Conservation (phyloP, 2,113 vertebrate species). For the Aptenodytes forsteri region DNA sequence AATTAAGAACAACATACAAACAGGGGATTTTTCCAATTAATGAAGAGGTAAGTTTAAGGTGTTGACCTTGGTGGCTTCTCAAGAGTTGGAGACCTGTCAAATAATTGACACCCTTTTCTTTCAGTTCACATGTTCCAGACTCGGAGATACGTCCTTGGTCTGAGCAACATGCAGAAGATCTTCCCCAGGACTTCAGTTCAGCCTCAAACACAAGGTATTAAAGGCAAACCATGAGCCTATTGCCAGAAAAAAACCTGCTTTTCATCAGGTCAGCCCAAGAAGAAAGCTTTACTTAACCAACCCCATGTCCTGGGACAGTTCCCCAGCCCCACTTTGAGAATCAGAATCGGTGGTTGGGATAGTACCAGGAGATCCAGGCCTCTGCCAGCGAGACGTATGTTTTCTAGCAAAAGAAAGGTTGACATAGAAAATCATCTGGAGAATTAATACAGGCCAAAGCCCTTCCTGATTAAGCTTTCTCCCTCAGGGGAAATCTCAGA, state of each 20-base stretch:
- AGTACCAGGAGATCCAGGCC: background rate
- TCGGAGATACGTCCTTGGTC: background rate
- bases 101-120: background rate
- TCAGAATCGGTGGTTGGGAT: fast-evolving
- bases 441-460: background rate
- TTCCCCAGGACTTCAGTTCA: background rate
- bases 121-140: background rate
- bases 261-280: background rate
- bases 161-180: background rate
- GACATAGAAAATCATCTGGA: background rate
- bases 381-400: fast-evolving
- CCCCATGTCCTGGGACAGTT: background rate
- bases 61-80: background rate
- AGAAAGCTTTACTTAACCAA: background rate
- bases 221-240: background rate
- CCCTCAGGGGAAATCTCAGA: background rate
- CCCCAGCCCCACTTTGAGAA: background rate
- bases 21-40: background rate
- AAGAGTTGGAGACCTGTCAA: background rate
- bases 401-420: background rate
- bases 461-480: background rate
- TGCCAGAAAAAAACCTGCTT: background rate
- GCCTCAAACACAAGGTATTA: background rate
- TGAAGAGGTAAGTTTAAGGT: background rate
- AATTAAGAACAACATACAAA: background rate